Evolutionary conservation across 2,113 vertebrate species (phyloP), one percentile per base, ranked within the genome.

Genomic region (Solea senegalensis): DNA sequence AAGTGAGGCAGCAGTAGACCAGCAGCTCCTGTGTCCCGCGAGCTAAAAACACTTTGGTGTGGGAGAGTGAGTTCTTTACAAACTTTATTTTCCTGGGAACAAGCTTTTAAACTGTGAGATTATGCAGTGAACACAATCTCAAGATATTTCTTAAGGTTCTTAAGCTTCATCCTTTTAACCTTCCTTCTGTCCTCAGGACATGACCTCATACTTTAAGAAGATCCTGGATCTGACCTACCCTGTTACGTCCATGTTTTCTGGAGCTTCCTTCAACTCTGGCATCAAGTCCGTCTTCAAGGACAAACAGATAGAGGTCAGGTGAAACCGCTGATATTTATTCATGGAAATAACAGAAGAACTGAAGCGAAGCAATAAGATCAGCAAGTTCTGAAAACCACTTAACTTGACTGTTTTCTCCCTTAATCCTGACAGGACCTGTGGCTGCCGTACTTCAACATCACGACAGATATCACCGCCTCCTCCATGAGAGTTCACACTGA

Each of bases 191-290:
- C 7, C 49, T 51, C 71, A 98, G 97, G 94, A 94, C 4, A 96
- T 97, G 95, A 96, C 94, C 0, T 97, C 95, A 0, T 85, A 96
- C 82, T 90, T 95, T 65, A 97, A 94, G 88, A 94, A 94, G 6
- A 89, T 96, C 15, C 82, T 97, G 10, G 97, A 98, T 81, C 78
- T 98, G 90, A 98, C 97, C 0, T 98, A 98, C 72, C 96, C 97
- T 0, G 92, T 97, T 69, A 98, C 96, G 5, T 98, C 97, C 14
- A 96, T 98, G 95, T 98, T 99, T 85, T 96, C 96, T 4, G 97
- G 97, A 53, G 94, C 96, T 0, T 91, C 96, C 65, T 97, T 98
- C 80, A 98, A 98, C 90, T 95, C 85, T 9, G 90, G 94, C 87
- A 81, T 98, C 80, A 92, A 92, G 69, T 85, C 88, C 8, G 80